Conservation (phyloP, 2,888 invertebrate species). For the Monopis laevigella region DNA sequence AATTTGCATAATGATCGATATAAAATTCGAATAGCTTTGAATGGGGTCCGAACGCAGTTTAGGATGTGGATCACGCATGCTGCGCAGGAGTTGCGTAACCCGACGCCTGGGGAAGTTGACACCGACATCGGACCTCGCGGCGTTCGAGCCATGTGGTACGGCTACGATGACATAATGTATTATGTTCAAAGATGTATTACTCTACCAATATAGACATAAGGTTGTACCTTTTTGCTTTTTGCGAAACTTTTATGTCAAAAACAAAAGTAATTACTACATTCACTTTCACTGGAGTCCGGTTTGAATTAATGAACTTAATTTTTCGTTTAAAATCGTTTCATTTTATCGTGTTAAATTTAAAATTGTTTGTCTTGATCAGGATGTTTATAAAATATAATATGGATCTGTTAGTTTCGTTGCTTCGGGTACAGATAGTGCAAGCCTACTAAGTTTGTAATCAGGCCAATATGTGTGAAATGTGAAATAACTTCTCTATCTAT, state of each 20-base stretch:
- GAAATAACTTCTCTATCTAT: too few species aligned
- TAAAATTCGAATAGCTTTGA: neutral
- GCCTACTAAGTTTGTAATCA: too few species aligned
- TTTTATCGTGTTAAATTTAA: too few species aligned
- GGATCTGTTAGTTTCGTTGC: too few species aligned
- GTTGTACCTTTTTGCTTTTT: neutral
- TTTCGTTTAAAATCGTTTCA: too few species aligned
- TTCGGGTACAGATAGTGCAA: too few species aligned
- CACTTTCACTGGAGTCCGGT: constrained; percentile 6
- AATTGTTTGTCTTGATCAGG: too few species aligned
- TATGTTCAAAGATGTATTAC: neutral
- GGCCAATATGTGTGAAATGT: too few species aligned
- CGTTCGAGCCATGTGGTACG: neutral
- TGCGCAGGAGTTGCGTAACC: constrained; percentile 5
- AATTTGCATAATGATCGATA: constrained; percentile 8
- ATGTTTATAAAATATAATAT: too few species aligned
- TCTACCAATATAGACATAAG: constrained; percentile 1
- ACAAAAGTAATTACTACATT: neutral
- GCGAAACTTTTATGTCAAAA: constrained; percentile 1
- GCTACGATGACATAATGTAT: constrained; percentile 2
- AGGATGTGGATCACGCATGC: constrained; percentile 10
- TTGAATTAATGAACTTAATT: too few species aligned
- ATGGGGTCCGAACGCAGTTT: neutral
- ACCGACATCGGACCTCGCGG: constrained; percentile 4
- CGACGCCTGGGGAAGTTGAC: constrained; percentile 7